Base-by-base conservation (phyloP, 1,140 invertebrate species). In the Drosophila nannoptera region DNA sequence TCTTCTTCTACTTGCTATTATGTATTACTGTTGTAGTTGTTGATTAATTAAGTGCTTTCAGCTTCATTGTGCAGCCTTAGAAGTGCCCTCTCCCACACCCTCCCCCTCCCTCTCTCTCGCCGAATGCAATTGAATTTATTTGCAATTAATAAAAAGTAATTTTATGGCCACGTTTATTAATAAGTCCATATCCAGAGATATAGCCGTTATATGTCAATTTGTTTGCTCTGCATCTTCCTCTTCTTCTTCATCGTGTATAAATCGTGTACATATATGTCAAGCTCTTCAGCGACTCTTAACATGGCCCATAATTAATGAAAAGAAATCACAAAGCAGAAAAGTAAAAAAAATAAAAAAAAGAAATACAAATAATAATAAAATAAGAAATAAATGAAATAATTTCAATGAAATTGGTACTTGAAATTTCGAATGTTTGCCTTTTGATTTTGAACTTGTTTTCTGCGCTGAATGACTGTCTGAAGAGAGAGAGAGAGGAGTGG, bases 21-120 rank as follows among this genome's bases (percentile, higher is more conserved):
- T 22, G 7, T 43, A 12, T 48, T 53, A 59, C 52, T 75, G 58
- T 75, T 56, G 53, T 46, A 32, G 53, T n/a, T 64, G 50, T 65
- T 78, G 78, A 83, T 83, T 83, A 83, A 83, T 83, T 83, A 83
- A 83, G 73, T 69, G 72, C 50, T 67, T 61, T 50, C 56, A 71
- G 53, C 64, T 68, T 71, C 67, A 68, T 59, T 68, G 63, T 76
- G 76, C 81, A 83, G 75, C 69, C 75, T 72, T 70, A 64, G 75
- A 69, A 78, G 65, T 64, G 46, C 16, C 29, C 9, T 35, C 52
- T 31, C 22, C 16, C 16, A 12, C 16, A 22, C 3, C 22, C 22
- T 3, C 22, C 46, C 49, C 32, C 12, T 2, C n/a, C 2, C 50
- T 36, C 9, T 31, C 9, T 4, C 45, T 4, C 22, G 9, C 40